Evolutionary conservation across 2,797 vertebrate genomes (phyloP), one percentile per base, ranked within the genome.

Genomic region (Natrix natrix): DNA sequence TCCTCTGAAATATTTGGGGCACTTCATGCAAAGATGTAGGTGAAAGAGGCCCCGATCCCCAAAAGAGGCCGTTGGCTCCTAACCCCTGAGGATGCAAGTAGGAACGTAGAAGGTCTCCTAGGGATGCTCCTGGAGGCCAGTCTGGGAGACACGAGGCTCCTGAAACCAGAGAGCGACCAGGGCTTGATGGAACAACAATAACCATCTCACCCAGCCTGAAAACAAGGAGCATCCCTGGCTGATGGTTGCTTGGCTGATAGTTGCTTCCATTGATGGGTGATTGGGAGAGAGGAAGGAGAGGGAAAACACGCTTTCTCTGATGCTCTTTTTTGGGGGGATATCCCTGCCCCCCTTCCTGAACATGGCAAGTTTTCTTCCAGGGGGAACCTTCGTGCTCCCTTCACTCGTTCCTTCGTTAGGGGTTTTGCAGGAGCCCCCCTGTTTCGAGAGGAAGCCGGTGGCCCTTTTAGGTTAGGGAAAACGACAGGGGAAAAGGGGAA

Each of bases 371-470:
- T 78, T 11, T 11, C 69, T 43, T 78, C 32, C 32, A 74, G 69
- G 69, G 69, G 20, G 69, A 6, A 0, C 1, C 17, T 22, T 37
- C 0, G 0, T 43, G 17, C 8, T 37, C 12, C 2, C 2, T 7
- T 37, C 6, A 14, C 4, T 17, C 5, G 6, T 20, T 10, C 0
- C 69, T 74, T 74, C 69, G 3, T 10, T 8, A 4, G 32, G 32
- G 32, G 8, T 32, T 32, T 69, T 32, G 28, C 28, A 69, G n/a
- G 63, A 32, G 5, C 32, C 32, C 32, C 37, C 8, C 17, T 16
- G 5, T 43, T 43, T 78, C 0, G 16, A 37, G 69, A 43, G 66
- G 10, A 78, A 43, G 32, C 32, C 32, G 10, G 17, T 1, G 13
- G 63, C 0, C 13, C 17, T 78, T 52, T 52, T 0, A 43, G 7